Percentiles rank a stretch among this genome's conserved stretches.
Conservation (phyloP, 2,113 vertebrate species). For the Ramphastos sulfuratus region DNA sequence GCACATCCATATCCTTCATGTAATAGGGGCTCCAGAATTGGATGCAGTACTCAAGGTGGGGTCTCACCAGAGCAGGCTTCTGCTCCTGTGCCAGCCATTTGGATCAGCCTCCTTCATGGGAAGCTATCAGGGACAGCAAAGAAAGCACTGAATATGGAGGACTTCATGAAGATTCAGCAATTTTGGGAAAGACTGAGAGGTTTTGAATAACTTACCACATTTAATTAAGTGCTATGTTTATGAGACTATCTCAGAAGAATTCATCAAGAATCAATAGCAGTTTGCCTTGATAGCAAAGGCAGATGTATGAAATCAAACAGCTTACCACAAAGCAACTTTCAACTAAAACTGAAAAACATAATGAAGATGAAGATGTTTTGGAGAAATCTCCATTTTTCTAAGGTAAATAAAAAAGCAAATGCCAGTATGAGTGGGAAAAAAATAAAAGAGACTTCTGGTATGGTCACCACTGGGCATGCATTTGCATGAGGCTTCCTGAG, state of each 20-base stretch:
- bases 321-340: background rate
- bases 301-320: background rate
- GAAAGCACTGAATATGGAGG: background rate
- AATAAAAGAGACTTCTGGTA: background rate
- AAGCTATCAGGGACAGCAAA: background rate
- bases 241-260: background rate
- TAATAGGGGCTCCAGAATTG: too few species aligned
- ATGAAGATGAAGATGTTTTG: background rate
- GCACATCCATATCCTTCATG: too few species aligned
- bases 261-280: background rate
- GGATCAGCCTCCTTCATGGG: background rate
- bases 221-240: background rate
- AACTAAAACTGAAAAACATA: background rate
- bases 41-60: too few species aligned
- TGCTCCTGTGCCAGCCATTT: background rate
- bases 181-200: background rate
- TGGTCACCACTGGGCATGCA: background rate
- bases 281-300: background rate
- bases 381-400: background rate
- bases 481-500: background rate
- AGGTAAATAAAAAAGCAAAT: background rate
- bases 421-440: background rate
- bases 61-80: background rate
- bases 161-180: background rate
- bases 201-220: background rate